Percentiles rank a stretch among this genome's conserved stretches.
phyloP scores from a whole-genome alignment of 2,888 invertebrate genomes.

The Eurytoma californica region DNA sequence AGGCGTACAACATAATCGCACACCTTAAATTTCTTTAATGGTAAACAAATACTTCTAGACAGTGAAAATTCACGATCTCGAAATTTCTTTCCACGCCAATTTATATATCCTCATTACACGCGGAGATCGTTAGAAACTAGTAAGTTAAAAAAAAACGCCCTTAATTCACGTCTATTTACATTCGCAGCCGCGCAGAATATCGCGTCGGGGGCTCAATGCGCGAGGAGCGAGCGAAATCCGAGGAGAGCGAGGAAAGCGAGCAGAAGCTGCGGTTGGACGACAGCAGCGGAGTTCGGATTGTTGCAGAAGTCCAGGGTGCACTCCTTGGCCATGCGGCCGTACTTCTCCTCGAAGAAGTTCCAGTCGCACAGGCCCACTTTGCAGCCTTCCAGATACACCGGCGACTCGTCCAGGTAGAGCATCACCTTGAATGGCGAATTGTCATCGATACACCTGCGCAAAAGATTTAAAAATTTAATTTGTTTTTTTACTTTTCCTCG shows the following conservation, averaged over 20 bases:
- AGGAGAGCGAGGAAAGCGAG: not conserved
- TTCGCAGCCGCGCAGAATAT: too few relatives aligned
- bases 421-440: conserved; percentile 77
- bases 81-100: too few relatives aligned
- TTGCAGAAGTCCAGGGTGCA: conserved; percentile 79
- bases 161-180: too few relatives aligned
- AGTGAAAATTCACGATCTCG: too few relatives aligned
- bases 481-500: too few relatives aligned
- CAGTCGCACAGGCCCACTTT: conserved; percentile 87
- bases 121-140: too few relatives aligned
- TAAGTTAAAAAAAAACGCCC: too few relatives aligned
- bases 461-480: not conserved
- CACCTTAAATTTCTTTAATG: too few relatives aligned
- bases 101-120: too few relatives aligned
- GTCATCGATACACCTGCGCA: conserved; percentile 77
- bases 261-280: not conserved
- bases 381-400: conserved; percentile 82
- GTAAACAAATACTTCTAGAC: too few relatives aligned
- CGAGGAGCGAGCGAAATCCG: not conserved
- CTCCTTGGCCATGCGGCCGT: conserved; percentile 76
- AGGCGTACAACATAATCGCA: too few relatives aligned
- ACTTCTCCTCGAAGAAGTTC: conserved; percentile 80
- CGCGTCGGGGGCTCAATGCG: too few relatives aligned
- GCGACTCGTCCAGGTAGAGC: conserved; percentile 85
- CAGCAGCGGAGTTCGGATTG: conserved; percentile 12